Base-by-base conservation (phyloP, 1,140 invertebrate genomes). In the Sipha flava region DNA sequence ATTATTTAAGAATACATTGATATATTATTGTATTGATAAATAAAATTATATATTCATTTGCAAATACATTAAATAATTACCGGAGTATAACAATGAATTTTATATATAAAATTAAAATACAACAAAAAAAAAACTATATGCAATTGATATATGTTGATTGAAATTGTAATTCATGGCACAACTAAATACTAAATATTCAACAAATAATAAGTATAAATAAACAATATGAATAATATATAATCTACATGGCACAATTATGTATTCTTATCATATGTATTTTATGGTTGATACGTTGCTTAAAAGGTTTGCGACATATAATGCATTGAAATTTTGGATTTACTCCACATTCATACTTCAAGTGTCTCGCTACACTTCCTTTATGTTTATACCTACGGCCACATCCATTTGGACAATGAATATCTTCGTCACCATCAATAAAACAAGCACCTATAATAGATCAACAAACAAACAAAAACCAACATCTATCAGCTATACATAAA, bases 301-400 rank as follows among this genome's bases (percentile, higher is more conserved):
- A 86, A 29, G 85, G 84, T 52, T 85, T 86, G 18, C 84, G 84
- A 82, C 88, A 90, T 81, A 87, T 85, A 26, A 87, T 88, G 81
- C 89, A 90, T 80, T 88, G 86, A 83, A 87, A 88, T 21, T 87
- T 84, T 3, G 88, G 88, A 54, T 88, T 87, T 79, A 88, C 86
- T 10, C 88, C 88, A 80, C 88, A 90, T 82, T 90, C 88, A 83
- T 86, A 86, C 23, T 86, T 85, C 23, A 88, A 83, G 72, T 82
- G 81, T 6, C 86, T 85, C 72, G 85, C 86, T 81, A 89, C 85
- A 81, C 88, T 88, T 29, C 87, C 84, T 18, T 87, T 83, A 2
- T 77, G 49, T 43, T 80, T 81, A 29, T 89, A 82, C 29, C 40
- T 57, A 21, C 80, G 66, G 23, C 80, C 79, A 34, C 81, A 82